These are phyloP conservation scores for Lineus longissimus DNA, from an alignment of 1,140 invertebrate species.

Conservation along the genomic window DNA sequence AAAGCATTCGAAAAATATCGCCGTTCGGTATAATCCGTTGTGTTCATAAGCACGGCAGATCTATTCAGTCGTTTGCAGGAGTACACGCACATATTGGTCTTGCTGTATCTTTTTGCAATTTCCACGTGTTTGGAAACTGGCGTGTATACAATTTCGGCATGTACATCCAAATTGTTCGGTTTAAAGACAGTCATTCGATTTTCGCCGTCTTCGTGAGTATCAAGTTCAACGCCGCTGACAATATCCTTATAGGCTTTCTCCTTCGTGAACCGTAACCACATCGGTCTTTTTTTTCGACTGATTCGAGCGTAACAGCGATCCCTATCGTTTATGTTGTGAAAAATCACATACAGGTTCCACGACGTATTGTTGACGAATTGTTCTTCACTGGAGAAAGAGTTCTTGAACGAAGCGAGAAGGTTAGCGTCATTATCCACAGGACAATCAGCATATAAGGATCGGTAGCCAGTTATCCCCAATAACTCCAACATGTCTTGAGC, in stretches of 20 bases:
- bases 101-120: background rate
- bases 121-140: slow-evolving; percentile 3
- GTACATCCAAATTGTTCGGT: background rate
- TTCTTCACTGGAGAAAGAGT: background rate
- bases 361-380: background rate
- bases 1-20: slow-evolving; percentile 4
- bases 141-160: slow-evolving; percentile 3
- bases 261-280: slow-evolving; percentile 6
- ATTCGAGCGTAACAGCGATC: background rate
- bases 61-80: background rate
- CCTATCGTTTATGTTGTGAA: background rate
- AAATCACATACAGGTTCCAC: background rate
- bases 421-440: background rate
- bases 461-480: background rate
- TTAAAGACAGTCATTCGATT: background rate
- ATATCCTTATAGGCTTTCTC: background rate
- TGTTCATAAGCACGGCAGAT: background rate
- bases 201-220: slow-evolving; percentile 2
- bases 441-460: background rate
- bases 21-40: background rate
- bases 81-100: background rate
- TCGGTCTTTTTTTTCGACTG: background rate
- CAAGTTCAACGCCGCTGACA: slow-evolving; percentile 1
- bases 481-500: background rate
- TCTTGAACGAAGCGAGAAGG: background rate